Percentiles rank a stretch among this genome's conserved stretches.
These are phyloP conservation scores for Amphiura filiformis DNA, from an alignment of 35 echinoderm and acorn worm species.

Conservation along the genomic window DNA sequence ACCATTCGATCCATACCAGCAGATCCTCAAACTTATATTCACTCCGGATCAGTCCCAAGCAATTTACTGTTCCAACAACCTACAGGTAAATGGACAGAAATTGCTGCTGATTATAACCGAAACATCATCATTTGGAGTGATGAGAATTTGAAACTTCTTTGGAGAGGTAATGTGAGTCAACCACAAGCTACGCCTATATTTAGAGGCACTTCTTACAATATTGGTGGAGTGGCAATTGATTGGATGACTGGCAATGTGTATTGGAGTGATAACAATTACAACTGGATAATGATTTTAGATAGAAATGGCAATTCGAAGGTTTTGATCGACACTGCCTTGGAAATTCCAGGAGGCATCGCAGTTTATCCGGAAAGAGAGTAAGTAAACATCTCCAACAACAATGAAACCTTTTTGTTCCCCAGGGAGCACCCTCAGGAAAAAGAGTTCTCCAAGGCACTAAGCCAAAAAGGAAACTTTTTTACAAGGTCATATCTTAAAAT, in stretches of 20 bases:
- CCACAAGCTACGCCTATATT: not conserved
- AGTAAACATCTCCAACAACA: too few relatives aligned
- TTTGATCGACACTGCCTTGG: constrained; percentile 25
- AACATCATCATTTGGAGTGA: not conserved
- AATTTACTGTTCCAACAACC: not conserved
- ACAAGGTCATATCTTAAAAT: too few relatives aligned
- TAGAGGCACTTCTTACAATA: constrained; percentile 13
- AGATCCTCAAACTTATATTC: not conserved
- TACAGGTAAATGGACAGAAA: not conserved
- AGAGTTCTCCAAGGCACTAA: too few relatives aligned
- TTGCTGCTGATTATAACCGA: not conserved
- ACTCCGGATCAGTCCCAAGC: not conserved
- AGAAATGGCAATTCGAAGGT: constrained; percentile 12
- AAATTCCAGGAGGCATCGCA: constrained; percentile 54
- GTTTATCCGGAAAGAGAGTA: constrained; percentile 56
- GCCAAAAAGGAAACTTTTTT: too few relatives aligned
- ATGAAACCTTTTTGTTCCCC: too few relatives aligned
- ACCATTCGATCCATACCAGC: not conserved
- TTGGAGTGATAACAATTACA: constrained; percentile 59
- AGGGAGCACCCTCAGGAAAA: too few relatives aligned
- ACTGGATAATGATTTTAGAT: constrained; percentile 66
- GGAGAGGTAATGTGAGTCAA: not conserved
- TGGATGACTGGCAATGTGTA: constrained; percentile 71
- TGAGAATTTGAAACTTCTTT: not conserved
- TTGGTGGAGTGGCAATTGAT: constrained; percentile 58